Evolutionary conservation across 2,888 invertebrate species (phyloP).

Genomic region (Unio delphinus): DNA sequence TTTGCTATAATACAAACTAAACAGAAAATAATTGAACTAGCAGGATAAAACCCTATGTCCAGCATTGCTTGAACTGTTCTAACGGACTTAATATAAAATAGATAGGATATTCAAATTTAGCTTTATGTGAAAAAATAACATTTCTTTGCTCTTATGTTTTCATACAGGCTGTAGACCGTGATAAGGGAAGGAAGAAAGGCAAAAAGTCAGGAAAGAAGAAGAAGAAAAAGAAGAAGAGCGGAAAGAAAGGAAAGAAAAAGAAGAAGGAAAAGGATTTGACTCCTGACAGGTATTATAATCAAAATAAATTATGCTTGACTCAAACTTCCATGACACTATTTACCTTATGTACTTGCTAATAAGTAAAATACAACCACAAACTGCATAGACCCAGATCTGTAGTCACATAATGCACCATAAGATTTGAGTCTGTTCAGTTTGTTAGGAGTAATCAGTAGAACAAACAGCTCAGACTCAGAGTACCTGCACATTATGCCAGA

Average conservation of each 20-base stretch:
- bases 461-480: too few species aligned
- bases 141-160: not conserved
- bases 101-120: too few species aligned
- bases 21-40: too few species aligned
- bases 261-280: slow-evolving; percentile 96
- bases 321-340: not conserved
- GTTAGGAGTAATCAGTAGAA: too few species aligned
- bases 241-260: slow-evolving; percentile 80
- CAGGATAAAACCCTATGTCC: too few species aligned
- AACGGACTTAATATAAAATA: too few species aligned
- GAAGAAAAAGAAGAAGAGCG: slow-evolving; percentile 82
- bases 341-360: not conserved
- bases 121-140: not conserved
- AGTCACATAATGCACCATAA: too few species aligned
- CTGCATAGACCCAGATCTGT: not conserved
- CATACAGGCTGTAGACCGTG: slow-evolving; percentile 69
- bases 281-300: slow-evolving; percentile 78
- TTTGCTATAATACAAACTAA: too few species aligned
- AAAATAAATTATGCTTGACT: not conserved
- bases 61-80: too few species aligned
- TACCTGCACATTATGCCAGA: too few species aligned
- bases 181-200: slow-evolving; percentile 70
- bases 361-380: not conserved
- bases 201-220: slow-evolving; percentile 76
- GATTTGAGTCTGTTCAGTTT: too few species aligned